phyloP scores from a whole-genome alignment of 2,113 vertebrate species.

The Pedionomus torquatus region DNA sequence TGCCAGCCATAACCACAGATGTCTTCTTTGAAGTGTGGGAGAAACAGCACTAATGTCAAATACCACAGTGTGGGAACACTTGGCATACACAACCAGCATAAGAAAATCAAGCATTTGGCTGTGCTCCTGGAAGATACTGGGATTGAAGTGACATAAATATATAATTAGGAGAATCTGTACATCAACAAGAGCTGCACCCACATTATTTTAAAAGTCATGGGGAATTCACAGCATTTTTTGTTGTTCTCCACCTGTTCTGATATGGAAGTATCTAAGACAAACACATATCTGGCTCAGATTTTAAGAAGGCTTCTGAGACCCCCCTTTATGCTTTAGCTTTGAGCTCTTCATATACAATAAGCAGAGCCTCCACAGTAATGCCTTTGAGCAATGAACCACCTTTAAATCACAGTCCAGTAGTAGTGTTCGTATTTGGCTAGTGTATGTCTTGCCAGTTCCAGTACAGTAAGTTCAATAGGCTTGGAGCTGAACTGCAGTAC shows the following conservation, averaged over 20 bases:
- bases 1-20: conserved; percentile 57
- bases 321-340: background rate
- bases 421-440: conserved; percentile 21
- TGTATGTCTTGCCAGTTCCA: background rate
- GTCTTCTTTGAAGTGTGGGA: conserved; percentile 35
- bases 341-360: background rate
- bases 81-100: background rate
- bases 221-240: background rate
- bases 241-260: background rate
- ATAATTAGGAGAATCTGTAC: background rate
- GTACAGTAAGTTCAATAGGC: conserved; percentile 40
- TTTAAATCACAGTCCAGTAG: conserved; percentile 28
- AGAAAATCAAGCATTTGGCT: background rate
- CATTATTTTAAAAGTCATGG: background rate
- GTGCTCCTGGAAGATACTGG: background rate
- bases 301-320: background rate
- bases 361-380: background rate
- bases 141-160: conserved; percentile 5
- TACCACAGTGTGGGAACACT: conserved; percentile 10
- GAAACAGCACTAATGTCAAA: conserved; percentile 31
- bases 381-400: background rate
- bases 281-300: background rate
- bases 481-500: conserved; percentile 23
- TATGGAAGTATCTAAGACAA: background rate
- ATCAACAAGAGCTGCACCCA: background rate